Conservation (phyloP, 2,113 vertebrate genomes). For the Pseudopodoces humilis region DNA sequence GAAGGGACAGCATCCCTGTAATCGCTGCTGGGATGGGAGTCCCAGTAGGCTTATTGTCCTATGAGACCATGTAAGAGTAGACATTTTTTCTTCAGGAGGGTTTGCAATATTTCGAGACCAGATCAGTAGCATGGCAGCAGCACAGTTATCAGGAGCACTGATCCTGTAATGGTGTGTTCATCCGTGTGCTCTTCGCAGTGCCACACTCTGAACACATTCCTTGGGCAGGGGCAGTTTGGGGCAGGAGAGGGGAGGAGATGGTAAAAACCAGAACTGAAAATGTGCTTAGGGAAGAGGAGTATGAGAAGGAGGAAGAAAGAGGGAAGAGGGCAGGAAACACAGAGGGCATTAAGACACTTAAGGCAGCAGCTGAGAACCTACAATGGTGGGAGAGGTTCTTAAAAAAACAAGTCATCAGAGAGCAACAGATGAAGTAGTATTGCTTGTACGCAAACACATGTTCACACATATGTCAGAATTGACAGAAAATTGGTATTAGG, state of each 20-base stretch:
- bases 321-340: background rate
- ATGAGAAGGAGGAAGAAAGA: background rate
- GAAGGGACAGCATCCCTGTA: background rate
- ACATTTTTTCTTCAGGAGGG: background rate
- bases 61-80: background rate
- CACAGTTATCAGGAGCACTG: background rate
- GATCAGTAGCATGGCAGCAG: accelerated
- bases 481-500: background rate
- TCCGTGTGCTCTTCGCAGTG: background rate
- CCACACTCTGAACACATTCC: background rate
- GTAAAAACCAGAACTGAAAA: background rate
- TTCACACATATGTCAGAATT: background rate
- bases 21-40: background rate
- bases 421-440: background rate
- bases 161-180: accelerated
- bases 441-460: background rate
- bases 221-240: background rate
- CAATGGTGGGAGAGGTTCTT: background rate
- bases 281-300: background rate
- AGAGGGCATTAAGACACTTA: background rate
- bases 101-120: background rate
- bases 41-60: background rate
- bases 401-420: background rate
- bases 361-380: background rate
- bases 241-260: background rate